Evolutionary conservation across 2,113 vertebrate species (phyloP).

Genomic region (Brachypodius melanocephalos): DNA sequence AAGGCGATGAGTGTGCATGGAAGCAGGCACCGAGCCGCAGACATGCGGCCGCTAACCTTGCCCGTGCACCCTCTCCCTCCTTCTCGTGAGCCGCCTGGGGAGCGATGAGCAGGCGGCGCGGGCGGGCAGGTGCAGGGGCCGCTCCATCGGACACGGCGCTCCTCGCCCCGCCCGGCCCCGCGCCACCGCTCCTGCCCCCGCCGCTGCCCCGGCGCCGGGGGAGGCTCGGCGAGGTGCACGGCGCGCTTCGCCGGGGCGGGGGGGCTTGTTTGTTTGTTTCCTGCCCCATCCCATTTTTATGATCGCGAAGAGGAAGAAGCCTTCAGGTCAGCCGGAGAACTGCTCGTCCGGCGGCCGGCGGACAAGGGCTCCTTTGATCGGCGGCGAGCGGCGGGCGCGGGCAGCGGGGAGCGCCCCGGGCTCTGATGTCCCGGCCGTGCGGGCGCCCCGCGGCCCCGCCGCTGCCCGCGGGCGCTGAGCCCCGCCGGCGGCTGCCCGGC

Average conservation of each 20-base stretch:
- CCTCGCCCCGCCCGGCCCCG: not conserved
- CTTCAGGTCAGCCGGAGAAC: constrained; percentile 56
- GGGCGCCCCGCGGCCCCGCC: not conserved
- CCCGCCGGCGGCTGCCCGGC: no score
- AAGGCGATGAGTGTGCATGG: not conserved
- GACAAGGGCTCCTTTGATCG: not conserved
- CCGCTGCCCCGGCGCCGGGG: constrained; percentile 26
- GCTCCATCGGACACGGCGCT: not conserved
- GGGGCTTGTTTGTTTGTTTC: not conserved
- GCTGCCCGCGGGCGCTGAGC: no score
- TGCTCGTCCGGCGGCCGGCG: constrained; percentile 12
- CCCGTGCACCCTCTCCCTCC: not conserved
- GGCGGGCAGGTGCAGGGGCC: not conserved
- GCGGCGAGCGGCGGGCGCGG: not conserved
- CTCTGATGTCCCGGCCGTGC: not conserved
- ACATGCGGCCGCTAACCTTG: not conserved
- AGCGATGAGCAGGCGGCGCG: not conserved
- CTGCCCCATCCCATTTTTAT: constrained; percentile 31
- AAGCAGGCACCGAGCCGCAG: not conserved
- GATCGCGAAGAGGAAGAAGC: constrained; percentile 61
- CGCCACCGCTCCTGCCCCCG: not conserved
- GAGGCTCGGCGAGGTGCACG: not conserved
- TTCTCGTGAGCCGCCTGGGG: not conserved
- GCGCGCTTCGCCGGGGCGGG: not conserved
- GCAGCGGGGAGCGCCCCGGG: not conserved